These are phyloP conservation scores for Chironomus tepperi DNA, from an alignment of 1,140 invertebrate species.

Conservation along the genomic window DNA sequence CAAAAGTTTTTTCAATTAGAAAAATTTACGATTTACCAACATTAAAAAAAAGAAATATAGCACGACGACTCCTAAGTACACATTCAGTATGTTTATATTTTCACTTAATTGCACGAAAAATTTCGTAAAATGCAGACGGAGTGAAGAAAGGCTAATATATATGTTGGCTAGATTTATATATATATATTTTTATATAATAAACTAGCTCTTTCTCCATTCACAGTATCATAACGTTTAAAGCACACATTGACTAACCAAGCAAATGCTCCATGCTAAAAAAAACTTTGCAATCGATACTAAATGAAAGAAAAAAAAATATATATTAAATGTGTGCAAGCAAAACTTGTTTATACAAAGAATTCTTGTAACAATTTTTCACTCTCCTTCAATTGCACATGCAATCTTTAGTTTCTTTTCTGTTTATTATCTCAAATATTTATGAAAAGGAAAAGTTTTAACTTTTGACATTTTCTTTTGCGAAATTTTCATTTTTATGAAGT, in stretches of 20 bases:
- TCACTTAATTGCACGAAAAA: slow-evolving; percentile 4
- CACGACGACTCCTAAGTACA: not conserved
- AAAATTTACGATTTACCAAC: no score
- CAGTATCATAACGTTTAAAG: slow-evolving; percentile 11
- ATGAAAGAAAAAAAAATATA: not conserved
- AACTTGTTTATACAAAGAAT: slow-evolving; percentile 12
- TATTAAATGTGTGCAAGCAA: slow-evolving; percentile 1
- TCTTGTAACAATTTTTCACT: slow-evolving; percentile 1
- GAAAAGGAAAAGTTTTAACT: no score
- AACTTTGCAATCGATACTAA: slow-evolving; percentile 17
- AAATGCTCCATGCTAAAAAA: not conserved
- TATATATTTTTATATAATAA: slow-evolving; percentile 16
- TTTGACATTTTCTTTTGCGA: no score
- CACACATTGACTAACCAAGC: slow-evolving; percentile 9
- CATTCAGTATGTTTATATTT: not conserved
- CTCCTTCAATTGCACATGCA: not conserved
- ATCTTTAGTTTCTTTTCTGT: no score
- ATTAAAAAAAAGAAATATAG: no score
- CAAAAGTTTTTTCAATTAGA: no score
- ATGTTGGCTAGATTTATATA: not conserved
- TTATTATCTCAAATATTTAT: no score
- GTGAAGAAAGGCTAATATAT: not conserved
- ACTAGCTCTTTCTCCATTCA: slow-evolving; percentile 1
- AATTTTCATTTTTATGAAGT: no score
- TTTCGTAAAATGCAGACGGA: not conserved